phyloP scores from a whole-genome alignment of 2,888 invertebrate species.

The Labia minor region DNA sequence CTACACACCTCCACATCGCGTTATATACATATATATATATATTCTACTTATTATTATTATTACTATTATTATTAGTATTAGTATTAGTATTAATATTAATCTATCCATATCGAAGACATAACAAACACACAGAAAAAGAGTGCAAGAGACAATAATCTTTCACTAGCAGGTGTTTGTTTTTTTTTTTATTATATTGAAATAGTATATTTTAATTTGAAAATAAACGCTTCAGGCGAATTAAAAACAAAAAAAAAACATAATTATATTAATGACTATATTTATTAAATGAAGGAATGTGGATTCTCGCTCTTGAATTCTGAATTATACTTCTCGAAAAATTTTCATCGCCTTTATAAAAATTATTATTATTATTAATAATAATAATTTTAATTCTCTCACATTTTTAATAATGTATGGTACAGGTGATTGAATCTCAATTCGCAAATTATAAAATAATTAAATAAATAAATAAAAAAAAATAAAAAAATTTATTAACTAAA shows the following conservation, averaged over 20 bases:
- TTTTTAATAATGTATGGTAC: no score
- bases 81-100: no score
- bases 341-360: no score
- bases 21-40: no score
- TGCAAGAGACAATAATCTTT: not conserved
- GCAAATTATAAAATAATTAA: no score
- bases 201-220: constrained; percentile 13
- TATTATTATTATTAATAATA: no score
- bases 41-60: not conserved
- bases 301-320: no score
- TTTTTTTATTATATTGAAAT: constrained; percentile 1
- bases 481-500: no score
- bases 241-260: constrained; percentile 1
- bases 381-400: no score
- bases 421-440: no score
- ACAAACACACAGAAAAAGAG: not conserved
- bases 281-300: not conserved
- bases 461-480: no score
- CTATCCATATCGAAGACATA: not conserved
- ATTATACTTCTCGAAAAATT: no score
- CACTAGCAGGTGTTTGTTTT: not conserved
- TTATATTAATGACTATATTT: constrained; percentile 13
- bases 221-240: not conserved
- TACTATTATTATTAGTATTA: not conserved
- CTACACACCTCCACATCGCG: not conserved